These are phyloP conservation scores for Austrofundulus limnaeus DNA, from an alignment of 2,113 vertebrate species.

Conservation along the genomic window DNA sequence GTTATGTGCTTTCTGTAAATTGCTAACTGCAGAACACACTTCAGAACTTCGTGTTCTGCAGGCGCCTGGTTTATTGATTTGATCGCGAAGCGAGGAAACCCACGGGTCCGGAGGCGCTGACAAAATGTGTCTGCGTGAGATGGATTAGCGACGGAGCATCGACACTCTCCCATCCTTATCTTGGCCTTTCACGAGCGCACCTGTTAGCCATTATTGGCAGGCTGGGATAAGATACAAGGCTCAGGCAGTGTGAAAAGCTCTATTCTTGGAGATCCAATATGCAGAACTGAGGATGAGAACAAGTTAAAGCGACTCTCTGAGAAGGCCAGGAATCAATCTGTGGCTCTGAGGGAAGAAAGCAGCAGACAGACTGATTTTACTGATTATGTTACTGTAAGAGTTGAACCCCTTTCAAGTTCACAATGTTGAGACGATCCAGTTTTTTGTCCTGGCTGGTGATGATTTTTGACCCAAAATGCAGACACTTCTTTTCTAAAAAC, in stretches of 20 bases:
- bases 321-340: constrained; percentile 44
- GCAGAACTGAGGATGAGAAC: constrained; percentile 16
- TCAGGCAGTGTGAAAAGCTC: constrained; percentile 4
- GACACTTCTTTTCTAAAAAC: no score
- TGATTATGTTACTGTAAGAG: no score
- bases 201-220: constrained; percentile 46
- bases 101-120: constrained; percentile 43
- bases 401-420: no score
- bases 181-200: constrained; percentile 39
- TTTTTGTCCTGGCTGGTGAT: no score
- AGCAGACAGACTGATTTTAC: constrained; percentile 15
- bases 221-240: constrained; percentile 10
- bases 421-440: no score
- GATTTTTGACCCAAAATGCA: no score
- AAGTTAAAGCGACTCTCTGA: constrained; percentile 40
- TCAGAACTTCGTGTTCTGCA: constrained; percentile 38
- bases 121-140: constrained; percentile 45
- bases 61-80: constrained; percentile 41
- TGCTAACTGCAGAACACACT: constrained; percentile 12
- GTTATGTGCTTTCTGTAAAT: constrained; percentile 42
- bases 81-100: constrained; percentile 42
- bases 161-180: constrained; percentile 25
- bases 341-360: constrained; percentile 19
- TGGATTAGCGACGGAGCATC: constrained; percentile 47
- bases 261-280: constrained; percentile 6